Evolutionary conservation across 1,140 invertebrate species (phyloP).

Genomic region (Bombyx mandarina): DNA sequence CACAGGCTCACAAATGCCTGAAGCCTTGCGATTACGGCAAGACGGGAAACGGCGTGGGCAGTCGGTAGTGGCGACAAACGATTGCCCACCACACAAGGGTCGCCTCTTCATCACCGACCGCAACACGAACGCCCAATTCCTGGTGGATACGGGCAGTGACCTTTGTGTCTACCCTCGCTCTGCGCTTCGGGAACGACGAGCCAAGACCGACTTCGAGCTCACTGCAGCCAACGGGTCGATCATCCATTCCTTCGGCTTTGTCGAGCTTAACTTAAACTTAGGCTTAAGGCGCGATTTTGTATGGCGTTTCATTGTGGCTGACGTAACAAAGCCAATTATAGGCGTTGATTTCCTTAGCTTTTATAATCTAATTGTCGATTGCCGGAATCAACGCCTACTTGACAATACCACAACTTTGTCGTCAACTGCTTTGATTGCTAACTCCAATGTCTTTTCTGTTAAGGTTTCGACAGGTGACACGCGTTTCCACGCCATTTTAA

Average conservation of each 20-base stretch:
- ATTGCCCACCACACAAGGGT: neutral
- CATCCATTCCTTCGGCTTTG: neutral
- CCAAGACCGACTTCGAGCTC: slow-evolving; percentile 1
- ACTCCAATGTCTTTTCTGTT: neutral
- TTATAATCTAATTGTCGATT: neutral
- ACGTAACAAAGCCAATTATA: neutral
- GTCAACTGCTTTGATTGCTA: neutral
- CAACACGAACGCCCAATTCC: neutral
- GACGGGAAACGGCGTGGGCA: slow-evolving; percentile 2
- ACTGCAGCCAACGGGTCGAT: slow-evolving; percentile 1
- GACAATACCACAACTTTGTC: neutral
- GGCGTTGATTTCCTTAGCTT: neutral
- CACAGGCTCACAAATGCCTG: neutral
- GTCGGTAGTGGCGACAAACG: slow-evolving; percentile 8
- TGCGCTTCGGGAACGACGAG: slow-evolving; percentile 3
- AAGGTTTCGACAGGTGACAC: slow-evolving; percentile 4
- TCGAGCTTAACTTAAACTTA: neutral
- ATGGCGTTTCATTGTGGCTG: neutral
- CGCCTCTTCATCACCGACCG: slow-evolving; percentile 5
- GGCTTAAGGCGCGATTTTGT: neutral
- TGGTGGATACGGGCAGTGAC: neutral
- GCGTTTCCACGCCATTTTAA: slow-evolving; percentile 1
- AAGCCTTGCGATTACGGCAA: slow-evolving; percentile 1
- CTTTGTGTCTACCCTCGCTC: slow-evolving; percentile 4
- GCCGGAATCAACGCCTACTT: slow-evolving; percentile 1